Evolutionary conservation across 37 sponge, comb jelly and placozoan species (phyloP).

Genomic region (Spongilla lacustris): DNA sequence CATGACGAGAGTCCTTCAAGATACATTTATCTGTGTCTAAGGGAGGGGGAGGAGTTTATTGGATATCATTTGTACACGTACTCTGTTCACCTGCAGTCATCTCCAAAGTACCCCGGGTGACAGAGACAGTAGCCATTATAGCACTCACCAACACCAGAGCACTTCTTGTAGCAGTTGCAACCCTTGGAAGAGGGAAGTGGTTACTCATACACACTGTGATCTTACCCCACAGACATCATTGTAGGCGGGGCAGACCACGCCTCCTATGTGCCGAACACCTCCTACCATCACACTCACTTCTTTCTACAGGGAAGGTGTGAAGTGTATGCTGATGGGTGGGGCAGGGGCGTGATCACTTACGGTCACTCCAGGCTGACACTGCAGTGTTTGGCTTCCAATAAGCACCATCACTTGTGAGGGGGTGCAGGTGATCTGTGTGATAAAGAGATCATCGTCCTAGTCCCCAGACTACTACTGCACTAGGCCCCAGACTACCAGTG

Average conservation of each 20-base stretch:
- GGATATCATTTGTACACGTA: no score
- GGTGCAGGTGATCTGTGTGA: conserved; percentile 36
- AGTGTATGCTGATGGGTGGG: no score
- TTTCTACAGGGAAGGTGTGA: not conserved
- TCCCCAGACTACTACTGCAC: no score
- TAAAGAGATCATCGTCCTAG: not conserved
- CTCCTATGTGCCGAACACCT: conserved; percentile 12
- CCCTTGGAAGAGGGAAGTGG: conserved; percentile 9
- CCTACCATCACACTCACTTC: not conserved
- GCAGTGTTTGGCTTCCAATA: not conserved
- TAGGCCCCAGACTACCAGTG: no score
- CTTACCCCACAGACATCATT: conserved; percentile 60
- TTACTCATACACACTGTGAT: not conserved
- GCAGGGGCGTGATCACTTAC: not conserved
- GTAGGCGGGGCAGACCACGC: conserved; percentile 49
- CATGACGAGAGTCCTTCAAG: conserved; percentile 8
- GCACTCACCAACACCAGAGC: conserved; percentile 52
- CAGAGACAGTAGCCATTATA: conserved; percentile 41
- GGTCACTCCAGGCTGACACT: not conserved
- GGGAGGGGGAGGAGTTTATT: not conserved
- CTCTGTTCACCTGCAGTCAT: conserved; percentile 65
- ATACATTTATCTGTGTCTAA: conserved; percentile 14
- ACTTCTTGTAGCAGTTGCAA: conserved; percentile 29
- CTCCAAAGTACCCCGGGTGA: conserved; percentile 67
- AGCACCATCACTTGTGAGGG: not conserved